Evolutionary conservation across 2,797 vertebrate species (phyloP).

Genomic region (Adelosebastes latens): DNA sequence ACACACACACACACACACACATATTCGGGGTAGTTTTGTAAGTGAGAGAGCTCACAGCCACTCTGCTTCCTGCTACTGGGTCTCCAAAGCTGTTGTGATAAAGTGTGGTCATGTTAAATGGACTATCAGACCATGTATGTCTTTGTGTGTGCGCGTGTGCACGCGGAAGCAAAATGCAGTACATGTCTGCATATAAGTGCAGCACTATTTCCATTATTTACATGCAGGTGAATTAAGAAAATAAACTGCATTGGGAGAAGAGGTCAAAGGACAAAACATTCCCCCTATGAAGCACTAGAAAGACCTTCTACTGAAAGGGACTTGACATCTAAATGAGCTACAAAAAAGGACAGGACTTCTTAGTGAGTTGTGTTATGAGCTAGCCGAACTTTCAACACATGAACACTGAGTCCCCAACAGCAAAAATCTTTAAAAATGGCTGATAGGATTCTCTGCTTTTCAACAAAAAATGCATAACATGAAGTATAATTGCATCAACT

Average conservation of each 20-base stretch:
- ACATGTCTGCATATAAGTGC: not conserved
- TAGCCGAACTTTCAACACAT: not conserved
- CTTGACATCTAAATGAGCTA: not conserved
- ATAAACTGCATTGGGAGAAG: not conserved
- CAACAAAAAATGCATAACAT: not conserved
- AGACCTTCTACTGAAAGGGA: not conserved
- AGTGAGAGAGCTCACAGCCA: conserved; percentile 62
- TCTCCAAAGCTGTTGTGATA: conserved; percentile 48
- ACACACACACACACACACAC: conserved; percentile 22
- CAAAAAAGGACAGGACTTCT: not conserved
- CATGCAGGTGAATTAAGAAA: not conserved
- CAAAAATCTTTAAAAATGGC: not conserved
- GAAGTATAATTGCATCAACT: not conserved
- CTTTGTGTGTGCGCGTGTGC: not conserved
- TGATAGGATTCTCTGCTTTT: not conserved
- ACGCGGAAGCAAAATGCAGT: not conserved
- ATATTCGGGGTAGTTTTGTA: conserved; percentile 57
- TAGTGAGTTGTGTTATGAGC: not conserved
- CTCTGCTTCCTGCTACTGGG: conserved; percentile 69
- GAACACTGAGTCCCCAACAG: not conserved
- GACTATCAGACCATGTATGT: not conserved
- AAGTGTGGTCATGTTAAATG: not conserved
- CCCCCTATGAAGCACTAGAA: no score
- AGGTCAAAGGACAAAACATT: not conserved
- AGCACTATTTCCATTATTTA: not conserved